Conservation (phyloP, 2,113 vertebrate species). For the Caretta caretta region DNA sequence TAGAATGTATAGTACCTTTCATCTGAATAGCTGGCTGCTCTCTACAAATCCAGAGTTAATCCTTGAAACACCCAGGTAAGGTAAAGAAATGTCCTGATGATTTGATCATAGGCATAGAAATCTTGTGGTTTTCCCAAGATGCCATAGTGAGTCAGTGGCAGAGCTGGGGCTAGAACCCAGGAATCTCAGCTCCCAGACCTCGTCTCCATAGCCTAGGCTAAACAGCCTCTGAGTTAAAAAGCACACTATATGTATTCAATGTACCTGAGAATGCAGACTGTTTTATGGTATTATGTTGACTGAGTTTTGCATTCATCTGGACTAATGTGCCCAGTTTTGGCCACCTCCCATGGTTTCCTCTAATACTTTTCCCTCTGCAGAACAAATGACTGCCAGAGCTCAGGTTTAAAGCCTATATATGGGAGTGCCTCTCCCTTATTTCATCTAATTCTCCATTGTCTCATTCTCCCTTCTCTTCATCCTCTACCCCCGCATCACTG, state of each 20-base stretch:
- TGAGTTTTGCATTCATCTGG: background rate
- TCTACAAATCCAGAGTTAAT: background rate
- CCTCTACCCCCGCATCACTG: background rate
- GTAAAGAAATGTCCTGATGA: background rate
- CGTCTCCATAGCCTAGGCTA: background rate
- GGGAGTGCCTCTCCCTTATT: background rate
- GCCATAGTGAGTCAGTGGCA: background rate
- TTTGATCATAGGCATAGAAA: background rate
- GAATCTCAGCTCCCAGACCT: background rate
- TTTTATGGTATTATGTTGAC: background rate
- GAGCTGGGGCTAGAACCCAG: background rate
- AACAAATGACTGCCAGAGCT: background rate
- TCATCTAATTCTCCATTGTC: background rate
- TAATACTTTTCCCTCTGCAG: background rate
- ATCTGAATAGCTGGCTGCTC: background rate
- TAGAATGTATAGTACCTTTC: background rate
- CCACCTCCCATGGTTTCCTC: background rate
- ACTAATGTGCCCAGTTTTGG: background rate
- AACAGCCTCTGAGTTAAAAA: background rate
- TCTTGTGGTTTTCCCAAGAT: background rate
- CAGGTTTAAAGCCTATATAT: background rate
- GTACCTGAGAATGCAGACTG: background rate
- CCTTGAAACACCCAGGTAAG: background rate
- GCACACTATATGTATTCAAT: background rate
- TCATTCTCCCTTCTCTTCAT: background rate